These are phyloP conservation scores for Cliona cf. orientalis DNA, from an alignment of 37 sponge, comb jelly and placozoan species.

Conservation along the genomic window DNA sequence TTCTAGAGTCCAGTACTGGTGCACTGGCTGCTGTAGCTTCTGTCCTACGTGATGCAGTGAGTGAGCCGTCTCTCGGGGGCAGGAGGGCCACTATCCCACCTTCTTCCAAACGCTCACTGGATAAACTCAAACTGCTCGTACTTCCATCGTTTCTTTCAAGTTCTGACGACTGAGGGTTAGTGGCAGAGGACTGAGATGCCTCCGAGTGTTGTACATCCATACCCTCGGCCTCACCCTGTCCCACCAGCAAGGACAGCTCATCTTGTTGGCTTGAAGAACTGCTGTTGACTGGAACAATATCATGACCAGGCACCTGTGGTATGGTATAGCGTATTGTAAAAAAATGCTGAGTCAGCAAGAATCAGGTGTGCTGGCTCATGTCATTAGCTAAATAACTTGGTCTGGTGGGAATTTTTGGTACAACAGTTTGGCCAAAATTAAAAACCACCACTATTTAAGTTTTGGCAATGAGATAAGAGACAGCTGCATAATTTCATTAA, in stretches of 20 bases:
- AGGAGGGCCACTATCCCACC: background rate
- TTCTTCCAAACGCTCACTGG: slow-evolving; percentile 43
- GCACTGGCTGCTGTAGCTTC: background rate
- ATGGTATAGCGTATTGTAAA: too few species aligned
- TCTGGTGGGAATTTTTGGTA: too few species aligned
- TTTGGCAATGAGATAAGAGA: too few species aligned
- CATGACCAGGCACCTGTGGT: background rate
- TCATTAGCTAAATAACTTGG: background rate
- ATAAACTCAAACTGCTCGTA: slow-evolving; percentile 24
- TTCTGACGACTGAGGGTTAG: slow-evolving; percentile 16
- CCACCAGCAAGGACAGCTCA: background rate
- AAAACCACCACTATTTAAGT: too few species aligned
- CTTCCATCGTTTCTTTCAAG: slow-evolving; percentile 23
- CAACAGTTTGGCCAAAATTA: too few species aligned
- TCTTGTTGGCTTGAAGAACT: background rate
- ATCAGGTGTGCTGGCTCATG: background rate
- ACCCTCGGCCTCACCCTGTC: background rate
- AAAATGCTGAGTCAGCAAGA: too few species aligned
- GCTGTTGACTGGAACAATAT: background rate
- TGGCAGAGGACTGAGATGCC: slow-evolving; percentile 5
- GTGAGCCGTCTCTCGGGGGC: too few species aligned
- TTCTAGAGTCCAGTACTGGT: background rate
- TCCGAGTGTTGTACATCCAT: slow-evolving; percentile 20
- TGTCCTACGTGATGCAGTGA: too few species aligned
- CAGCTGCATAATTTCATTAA: too few species aligned